phyloP scores from a whole-genome alignment of 2,888 invertebrate genomes.

The Drepanosiphum platanoidis region DNA sequence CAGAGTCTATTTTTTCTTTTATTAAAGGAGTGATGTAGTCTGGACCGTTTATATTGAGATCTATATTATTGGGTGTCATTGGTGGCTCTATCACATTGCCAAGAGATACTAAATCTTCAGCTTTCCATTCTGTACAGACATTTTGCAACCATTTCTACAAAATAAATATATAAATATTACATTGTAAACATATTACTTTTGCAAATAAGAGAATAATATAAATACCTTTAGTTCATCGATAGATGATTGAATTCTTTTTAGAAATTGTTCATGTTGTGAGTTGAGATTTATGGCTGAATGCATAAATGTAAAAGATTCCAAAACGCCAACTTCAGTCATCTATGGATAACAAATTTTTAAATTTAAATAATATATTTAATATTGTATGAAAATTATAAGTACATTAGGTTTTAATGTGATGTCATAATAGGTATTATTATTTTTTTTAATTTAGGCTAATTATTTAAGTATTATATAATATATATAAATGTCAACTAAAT shows the following conservation, averaged over 20 bases:
- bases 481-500: too few relatives aligned
- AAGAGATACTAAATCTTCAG: conserved; percentile 56
- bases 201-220: neutral
- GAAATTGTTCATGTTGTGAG: conserved; percentile 62
- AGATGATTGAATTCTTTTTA: conserved; percentile 61
- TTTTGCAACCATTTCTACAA: conserved; percentile 55
- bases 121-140: conserved; percentile 58
- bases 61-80: conserved; percentile 54
- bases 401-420: too few relatives aligned
- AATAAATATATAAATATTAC: neutral
- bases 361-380: neutral
- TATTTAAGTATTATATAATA: too few relatives aligned
- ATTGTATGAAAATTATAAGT: too few relatives aligned
- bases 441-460: too few relatives aligned
- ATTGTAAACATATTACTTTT: neutral
- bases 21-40: conserved; percentile 53
- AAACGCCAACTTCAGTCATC: conserved; percentile 62
- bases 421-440: too few relatives aligned
- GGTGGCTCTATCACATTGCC: conserved; percentile 58
- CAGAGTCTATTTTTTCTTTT: conserved; percentile 58
- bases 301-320: conserved; percentile 62
- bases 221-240: conserved; percentile 63
- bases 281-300: conserved; percentile 61
- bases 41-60: conserved; percentile 45
- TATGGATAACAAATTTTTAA: neutral